Conservation (phyloP, 1,140 invertebrate genomes). For the Chionoecetes opilio region DNA sequence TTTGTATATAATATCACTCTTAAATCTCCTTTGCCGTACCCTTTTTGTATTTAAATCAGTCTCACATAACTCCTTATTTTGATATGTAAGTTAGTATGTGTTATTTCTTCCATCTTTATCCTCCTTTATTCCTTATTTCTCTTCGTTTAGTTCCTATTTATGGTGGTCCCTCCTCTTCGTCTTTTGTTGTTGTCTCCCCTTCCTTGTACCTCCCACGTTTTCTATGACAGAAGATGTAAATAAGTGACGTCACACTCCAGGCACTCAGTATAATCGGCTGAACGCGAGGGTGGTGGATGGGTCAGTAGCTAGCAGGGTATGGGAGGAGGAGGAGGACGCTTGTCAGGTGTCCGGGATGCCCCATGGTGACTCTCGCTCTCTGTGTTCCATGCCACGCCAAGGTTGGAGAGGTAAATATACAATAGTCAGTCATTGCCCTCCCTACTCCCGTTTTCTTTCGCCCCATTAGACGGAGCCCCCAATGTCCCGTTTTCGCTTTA, state of each 20-base stretch:
- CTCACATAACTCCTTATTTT: background rate
- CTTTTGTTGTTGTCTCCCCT: background rate
- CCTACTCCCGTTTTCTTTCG: background rate
- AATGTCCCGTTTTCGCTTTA: no score
- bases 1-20: no score
- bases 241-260: conserved; percentile 27
- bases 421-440: background rate
- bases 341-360: conserved; percentile 23
- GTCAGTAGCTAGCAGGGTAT: conserved; percentile 83
- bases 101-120: background rate
- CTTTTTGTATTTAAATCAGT: background rate
- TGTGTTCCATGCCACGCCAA: conserved; percentile 71
- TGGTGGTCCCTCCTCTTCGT: background rate
- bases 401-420: conserved; percentile 78
- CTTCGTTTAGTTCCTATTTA: background rate
- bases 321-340: conserved; percentile 44
- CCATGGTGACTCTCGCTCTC: conserved; percentile 64
- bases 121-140: background rate
- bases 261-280: conserved; percentile 2
- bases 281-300: conserved; percentile 84
- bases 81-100: background rate
- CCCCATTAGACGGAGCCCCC: no score
- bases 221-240: conserved; percentile 30
- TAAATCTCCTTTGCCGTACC: background rate
- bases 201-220: background rate